Evolutionary conservation across 1,140 invertebrate genomes (phyloP).

Genomic region (Scaptomyza hsui): DNA sequence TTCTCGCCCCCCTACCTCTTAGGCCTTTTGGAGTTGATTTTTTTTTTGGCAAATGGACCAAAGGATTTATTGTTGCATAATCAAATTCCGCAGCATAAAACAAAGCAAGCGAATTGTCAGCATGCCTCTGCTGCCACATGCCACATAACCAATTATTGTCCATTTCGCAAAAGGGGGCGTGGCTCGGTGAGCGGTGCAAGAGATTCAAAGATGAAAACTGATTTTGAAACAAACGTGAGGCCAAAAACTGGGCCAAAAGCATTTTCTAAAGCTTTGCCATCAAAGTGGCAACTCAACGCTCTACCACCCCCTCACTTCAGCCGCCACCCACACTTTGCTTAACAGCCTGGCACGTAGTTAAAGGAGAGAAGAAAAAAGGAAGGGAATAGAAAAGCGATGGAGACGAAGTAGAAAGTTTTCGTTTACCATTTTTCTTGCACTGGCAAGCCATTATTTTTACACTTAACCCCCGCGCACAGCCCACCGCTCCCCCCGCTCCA

Average conservation of each 20-base stretch:
- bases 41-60: slow-evolving; percentile 59
- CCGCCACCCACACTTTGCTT: neutral
- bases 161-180: neutral
- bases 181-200: slow-evolving; percentile 6
- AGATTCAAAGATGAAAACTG: slow-evolving; percentile 42
- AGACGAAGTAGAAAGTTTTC: slow-evolving; percentile 56
- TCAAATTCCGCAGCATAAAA: slow-evolving; percentile 72
- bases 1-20: neutral
- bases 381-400: too few relatives aligned
- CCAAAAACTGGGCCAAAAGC: slow-evolving; percentile 72
- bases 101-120: slow-evolving; percentile 73
- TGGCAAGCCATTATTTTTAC: slow-evolving; percentile 74
- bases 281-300: slow-evolving; percentile 37
- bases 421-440: slow-evolving; percentile 73
- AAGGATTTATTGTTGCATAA: slow-evolving; percentile 79
- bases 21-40: neutral
- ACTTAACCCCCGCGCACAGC: slow-evolving; percentile 35
- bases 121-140: slow-evolving; percentile 51
- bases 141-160: slow-evolving; percentile 30
- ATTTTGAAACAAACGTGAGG: slow-evolving; percentile 47
- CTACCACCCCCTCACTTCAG: neutral
- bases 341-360: slow-evolving; percentile 57
- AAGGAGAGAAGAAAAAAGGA: slow-evolving; percentile 6
- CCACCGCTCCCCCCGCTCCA: slow-evolving; percentile 4
- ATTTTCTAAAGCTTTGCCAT: slow-evolving; percentile 50